These are phyloP conservation scores for Pterostichus niger DNA, from an alignment of 2,888 invertebrate genomes.

Conservation along the genomic window DNA sequence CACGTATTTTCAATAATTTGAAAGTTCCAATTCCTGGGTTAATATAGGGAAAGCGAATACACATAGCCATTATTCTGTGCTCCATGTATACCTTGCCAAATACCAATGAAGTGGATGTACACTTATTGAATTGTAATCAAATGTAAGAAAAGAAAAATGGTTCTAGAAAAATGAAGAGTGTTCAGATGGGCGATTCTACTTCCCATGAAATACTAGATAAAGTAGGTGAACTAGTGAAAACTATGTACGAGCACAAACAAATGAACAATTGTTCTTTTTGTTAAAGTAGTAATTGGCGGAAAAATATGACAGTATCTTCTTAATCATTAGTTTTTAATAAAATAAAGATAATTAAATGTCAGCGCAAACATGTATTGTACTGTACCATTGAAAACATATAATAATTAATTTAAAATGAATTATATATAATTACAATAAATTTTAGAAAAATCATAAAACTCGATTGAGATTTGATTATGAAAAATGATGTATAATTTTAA, in stretches of 20 bases:
- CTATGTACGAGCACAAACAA: slow-evolving; percentile 59
- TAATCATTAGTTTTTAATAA: slow-evolving; percentile 63
- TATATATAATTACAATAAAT: too few relatives aligned
- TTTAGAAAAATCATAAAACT: too few relatives aligned
- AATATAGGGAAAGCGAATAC: slow-evolving; percentile 58
- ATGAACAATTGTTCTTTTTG: slow-evolving; percentile 61
- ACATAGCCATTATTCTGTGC: slow-evolving; percentile 17
- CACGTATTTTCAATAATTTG: slow-evolving; percentile 62
- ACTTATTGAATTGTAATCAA: slow-evolving; percentile 47
- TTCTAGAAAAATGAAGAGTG: neutral
- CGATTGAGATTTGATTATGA: too few relatives aligned
- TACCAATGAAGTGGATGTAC: slow-evolving; percentile 51
- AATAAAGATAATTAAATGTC: slow-evolving; percentile 11
- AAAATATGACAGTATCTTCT: slow-evolving; percentile 57
- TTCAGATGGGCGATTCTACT: slow-evolving; percentile 21
- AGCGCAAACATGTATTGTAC: too few relatives aligned
- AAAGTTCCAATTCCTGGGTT: slow-evolving; percentile 55
- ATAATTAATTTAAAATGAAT: too few relatives aligned
- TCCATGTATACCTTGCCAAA: slow-evolving; percentile 34
- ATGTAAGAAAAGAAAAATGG: slow-evolving; percentile 2
- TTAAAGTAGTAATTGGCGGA: slow-evolving; percentile 46
- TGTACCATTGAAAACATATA: too few relatives aligned
- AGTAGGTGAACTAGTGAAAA: slow-evolving; percentile 66
- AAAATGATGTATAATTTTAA: too few relatives aligned
- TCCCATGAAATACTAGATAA: slow-evolving; percentile 54